Percentiles rank a stretch among this genome's conserved stretches.
These are phyloP conservation scores for Propithecus coquereli DNA, from an alignment of 2,113 vertebrate genomes.

Conservation along the genomic window DNA sequence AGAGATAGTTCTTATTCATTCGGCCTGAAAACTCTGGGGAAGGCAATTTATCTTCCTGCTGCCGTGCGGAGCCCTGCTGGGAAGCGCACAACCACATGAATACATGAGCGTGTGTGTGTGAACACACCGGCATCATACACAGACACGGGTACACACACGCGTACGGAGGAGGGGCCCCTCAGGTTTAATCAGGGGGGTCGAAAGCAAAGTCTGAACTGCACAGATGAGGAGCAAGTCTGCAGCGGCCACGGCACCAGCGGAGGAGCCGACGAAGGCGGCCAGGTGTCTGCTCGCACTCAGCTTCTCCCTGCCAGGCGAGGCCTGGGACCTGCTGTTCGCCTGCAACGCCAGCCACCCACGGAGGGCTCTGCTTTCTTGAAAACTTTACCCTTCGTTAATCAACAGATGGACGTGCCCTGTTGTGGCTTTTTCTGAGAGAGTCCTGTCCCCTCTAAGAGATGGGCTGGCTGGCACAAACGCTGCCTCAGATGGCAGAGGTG, in stretches of 20 bases:
- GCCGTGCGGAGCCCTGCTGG: slow-evolving; percentile 21
- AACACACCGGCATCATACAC: neutral
- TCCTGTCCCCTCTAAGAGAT: slow-evolving; percentile 35
- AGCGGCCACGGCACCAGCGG: neutral
- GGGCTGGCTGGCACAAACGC: slow-evolving; percentile 54
- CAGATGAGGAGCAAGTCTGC: neutral
- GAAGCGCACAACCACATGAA: neutral
- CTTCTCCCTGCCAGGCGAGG: neutral
- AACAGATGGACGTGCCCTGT: slow-evolving; percentile 81
- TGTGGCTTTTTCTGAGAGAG: slow-evolving; percentile 61
- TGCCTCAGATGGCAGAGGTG: slow-evolving; percentile 65
- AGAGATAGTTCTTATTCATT: slow-evolving; percentile 69
- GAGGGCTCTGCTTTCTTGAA: slow-evolving; percentile 55
- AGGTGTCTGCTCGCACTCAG: neutral
- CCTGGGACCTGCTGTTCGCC: neutral
- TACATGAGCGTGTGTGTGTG: neutral
- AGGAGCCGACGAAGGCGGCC: neutral
- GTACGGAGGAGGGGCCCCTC: accelerated
- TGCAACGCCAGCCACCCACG: slow-evolving; percentile 35
- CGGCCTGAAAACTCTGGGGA: slow-evolving; percentile 76
- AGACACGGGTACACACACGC: neutral
- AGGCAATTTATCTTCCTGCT: slow-evolving; percentile 76
- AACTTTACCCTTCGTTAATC: slow-evolving; percentile 82
- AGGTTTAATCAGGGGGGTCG: neutral
- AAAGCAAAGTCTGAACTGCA: slow-evolving; percentile 24